These are phyloP conservation scores for Archocentrus centrarchus DNA, from an alignment of 2,113 vertebrate species.

Conservation along the genomic window DNA sequence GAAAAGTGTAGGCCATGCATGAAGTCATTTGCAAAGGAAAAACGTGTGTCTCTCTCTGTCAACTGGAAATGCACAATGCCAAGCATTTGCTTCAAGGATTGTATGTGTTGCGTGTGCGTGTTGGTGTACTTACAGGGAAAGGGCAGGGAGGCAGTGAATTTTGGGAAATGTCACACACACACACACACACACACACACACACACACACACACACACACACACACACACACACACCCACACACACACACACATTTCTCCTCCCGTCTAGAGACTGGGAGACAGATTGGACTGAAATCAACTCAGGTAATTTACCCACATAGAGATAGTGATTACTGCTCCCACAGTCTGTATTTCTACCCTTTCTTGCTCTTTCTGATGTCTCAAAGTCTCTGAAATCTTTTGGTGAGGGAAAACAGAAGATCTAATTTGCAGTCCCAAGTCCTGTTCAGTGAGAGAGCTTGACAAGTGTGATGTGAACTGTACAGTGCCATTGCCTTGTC, in stretches of 20 bases:
- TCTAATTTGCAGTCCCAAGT: conserved; percentile 41
- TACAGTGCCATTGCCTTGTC: conserved; percentile 51
- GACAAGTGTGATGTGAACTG: conserved; percentile 51
- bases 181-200: conserved; percentile 42
- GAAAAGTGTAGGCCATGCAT: conserved; percentile 46
- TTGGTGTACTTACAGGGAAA: conserved; percentile 26
- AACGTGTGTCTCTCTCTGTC: conserved; percentile 50
- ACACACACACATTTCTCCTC: conserved; percentile 34
- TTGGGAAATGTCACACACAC: conserved; percentile 66
- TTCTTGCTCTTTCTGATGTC: neutral
- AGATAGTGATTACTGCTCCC: conserved; percentile 69
- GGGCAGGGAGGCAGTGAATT: conserved; percentile 46
- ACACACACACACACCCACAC: conserved; percentile 48
- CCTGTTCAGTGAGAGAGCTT: conserved; percentile 28
- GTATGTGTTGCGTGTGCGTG: neutral
- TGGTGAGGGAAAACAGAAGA: conserved; percentile 23
- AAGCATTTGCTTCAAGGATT: neutral
- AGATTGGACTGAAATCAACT: conserved; percentile 78
- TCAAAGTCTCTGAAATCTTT: conserved; percentile 31
- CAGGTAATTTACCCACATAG: conserved; percentile 72
- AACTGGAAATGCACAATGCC: conserved; percentile 19
- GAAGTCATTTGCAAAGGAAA: conserved; percentile 64
- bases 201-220: conserved; percentile 50
- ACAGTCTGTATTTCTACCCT: neutral
- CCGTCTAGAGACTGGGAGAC: conserved; percentile 63